Conservation (phyloP, 2,888 invertebrate genomes). For the Eristalis tenax region DNA sequence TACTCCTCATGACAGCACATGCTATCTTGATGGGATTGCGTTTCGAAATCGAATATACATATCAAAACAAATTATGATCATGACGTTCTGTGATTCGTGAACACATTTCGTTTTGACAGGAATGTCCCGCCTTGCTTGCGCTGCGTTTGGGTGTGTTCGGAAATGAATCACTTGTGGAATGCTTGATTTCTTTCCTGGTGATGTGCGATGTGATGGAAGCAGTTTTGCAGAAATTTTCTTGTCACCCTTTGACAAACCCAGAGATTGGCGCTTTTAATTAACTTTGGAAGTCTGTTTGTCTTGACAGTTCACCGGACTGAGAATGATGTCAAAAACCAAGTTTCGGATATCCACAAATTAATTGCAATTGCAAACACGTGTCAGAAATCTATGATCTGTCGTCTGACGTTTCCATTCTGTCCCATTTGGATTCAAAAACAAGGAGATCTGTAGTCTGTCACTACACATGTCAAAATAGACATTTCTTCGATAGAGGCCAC, state of each 20-base stretch:
- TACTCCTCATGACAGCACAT: conserved; percentile 1
- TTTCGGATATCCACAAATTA: no score
- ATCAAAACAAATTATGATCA: background rate
- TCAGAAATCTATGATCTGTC: no score
- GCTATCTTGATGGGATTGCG: background rate
- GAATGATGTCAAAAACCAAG: no score
- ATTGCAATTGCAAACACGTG: no score
- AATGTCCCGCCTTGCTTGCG: background rate
- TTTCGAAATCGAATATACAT: background rate
- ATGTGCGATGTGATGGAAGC: background rate
- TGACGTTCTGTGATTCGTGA: background rate
- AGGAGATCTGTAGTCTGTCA: no score
- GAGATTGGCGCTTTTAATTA: no score
- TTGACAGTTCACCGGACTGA: no score
- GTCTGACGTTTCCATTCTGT: no score
- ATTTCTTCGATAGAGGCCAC: no score
- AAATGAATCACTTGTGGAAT: background rate
- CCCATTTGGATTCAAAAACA: no score
- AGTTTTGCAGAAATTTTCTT: background rate
- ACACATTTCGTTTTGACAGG: background rate
- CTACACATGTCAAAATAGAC: no score
- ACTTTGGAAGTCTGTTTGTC: no score
- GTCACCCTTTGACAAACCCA: background rate
- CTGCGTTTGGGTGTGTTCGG: background rate
- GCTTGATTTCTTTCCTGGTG: background rate